Evolutionary conservation across 2,888 invertebrate species (phyloP).

Genomic region (Oxyteleia sp.): DNA sequence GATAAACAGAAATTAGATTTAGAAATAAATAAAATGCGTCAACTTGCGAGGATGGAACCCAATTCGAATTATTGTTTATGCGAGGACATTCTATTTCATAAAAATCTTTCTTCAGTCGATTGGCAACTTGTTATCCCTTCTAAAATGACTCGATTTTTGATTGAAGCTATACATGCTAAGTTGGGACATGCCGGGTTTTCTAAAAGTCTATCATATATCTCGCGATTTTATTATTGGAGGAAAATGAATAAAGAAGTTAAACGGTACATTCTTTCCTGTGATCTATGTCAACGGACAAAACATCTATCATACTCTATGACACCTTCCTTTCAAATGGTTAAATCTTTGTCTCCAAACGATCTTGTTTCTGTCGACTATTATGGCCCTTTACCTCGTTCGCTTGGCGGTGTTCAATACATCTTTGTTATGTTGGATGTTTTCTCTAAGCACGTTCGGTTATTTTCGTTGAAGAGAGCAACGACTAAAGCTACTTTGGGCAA

Average conservation of each 20-base stretch:
- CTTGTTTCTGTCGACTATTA: constrained; percentile 66
- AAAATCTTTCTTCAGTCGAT: background rate
- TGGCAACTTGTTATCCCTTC: constrained; percentile 54
- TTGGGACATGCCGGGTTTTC: too few relatives aligned
- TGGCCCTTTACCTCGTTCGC: constrained; percentile 50
- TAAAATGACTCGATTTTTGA: background rate
- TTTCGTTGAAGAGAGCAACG: background rate
- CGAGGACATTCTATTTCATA: constrained; percentile 41
- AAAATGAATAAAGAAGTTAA: constrained; percentile 38
- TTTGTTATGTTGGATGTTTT: constrained; percentile 60
- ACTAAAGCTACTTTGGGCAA: background rate
- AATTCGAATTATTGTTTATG: too few relatives aligned
- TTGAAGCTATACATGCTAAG: too few relatives aligned
- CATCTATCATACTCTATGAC: constrained; percentile 20
- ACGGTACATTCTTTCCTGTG: constrained; percentile 22
- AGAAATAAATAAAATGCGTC: too few relatives aligned
- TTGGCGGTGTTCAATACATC: constrained; percentile 51
- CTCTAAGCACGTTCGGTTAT: constrained; percentile 33
- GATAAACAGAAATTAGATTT: too few relatives aligned
- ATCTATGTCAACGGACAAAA: constrained; percentile 64
- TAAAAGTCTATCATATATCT: too few relatives aligned
- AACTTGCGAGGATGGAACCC: too few relatives aligned
- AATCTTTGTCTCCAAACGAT: constrained; percentile 30
- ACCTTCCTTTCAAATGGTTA: constrained; percentile 34
- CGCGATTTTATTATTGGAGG: too few relatives aligned